Percentiles rank a stretch among this genome's conserved stretches.
These are phyloP conservation scores for Tamias sibiricus DNA, from an alignment of 2,113 vertebrate genomes.

Conservation along the genomic window DNA sequence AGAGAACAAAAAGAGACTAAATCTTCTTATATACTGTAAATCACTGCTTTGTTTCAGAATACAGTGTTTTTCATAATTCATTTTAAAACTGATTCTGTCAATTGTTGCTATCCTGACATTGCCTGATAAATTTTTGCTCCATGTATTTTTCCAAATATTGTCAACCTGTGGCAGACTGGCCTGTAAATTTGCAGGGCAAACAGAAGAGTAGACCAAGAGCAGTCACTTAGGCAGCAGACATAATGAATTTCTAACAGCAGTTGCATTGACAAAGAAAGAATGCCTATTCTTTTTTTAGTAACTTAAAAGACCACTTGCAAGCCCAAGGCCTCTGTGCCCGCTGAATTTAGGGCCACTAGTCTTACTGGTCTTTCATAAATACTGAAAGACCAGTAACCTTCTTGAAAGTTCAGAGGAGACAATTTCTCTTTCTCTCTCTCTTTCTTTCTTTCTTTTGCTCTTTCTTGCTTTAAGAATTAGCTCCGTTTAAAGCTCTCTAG, in stretches of 20 bases:
- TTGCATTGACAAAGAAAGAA: conserved; percentile 29
- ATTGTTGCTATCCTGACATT: conserved; percentile 56
- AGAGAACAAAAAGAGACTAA: not conserved
- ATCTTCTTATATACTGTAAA: conserved; percentile 9
- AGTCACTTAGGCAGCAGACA: not conserved
- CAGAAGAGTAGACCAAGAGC: not conserved
- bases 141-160: conserved; percentile 25
- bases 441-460: not conserved
- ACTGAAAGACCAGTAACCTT: not conserved
- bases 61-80: conserved; percentile 35
- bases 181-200: conserved; percentile 2
- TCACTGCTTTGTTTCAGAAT: conserved; percentile 37
- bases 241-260: not conserved
- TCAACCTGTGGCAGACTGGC: not conserved
- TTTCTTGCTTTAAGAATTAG: conserved; percentile 53
- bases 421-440: not conserved
- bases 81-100: conserved; percentile 40
- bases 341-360: not conserved
- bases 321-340: not conserved
- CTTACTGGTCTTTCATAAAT: too few relatives aligned
- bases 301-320: conserved; percentile 17
- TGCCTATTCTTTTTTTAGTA: not conserved
- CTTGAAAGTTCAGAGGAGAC: not conserved
- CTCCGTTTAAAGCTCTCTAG: conserved; percentile 7
- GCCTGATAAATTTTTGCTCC: conserved; percentile 45